Evolutionary conservation across 2,888 invertebrate species (phyloP).

Genomic region (Euclidia mi): DNA sequence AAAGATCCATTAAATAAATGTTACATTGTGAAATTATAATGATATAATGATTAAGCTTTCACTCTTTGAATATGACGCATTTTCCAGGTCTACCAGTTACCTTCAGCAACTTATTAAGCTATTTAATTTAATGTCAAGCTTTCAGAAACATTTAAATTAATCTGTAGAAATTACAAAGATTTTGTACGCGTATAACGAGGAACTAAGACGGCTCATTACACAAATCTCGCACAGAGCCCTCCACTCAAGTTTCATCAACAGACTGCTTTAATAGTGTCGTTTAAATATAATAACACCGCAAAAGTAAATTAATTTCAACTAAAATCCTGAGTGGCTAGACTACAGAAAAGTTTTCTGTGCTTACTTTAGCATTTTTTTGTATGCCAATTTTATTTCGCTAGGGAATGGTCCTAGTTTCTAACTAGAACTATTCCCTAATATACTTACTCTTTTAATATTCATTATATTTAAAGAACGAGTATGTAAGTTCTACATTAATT

Average conservation of each 20-base stretch:
- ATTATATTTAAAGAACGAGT: too few species aligned
- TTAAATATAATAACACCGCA: constrained; percentile 26
- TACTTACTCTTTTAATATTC: too few species aligned
- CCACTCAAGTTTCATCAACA: constrained; percentile 32
- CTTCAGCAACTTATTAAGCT: constrained; percentile 40
- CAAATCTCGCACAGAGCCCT: constrained; percentile 25
- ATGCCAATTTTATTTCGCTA: too few species aligned
- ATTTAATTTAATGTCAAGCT: constrained; percentile 39
- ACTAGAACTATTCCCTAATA: too few species aligned
- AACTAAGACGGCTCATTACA: constrained; percentile 36
- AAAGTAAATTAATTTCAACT: constrained; percentile 1
- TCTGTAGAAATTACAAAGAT: constrained; percentile 39
- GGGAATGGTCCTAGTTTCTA: too few species aligned
- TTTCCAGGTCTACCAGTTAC: constrained; percentile 15
- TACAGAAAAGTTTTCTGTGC: too few species aligned
- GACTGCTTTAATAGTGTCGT: constrained; percentile 29
- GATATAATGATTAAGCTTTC: too few species aligned
- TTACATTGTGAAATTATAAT: too few species aligned
- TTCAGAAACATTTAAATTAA: constrained; percentile 45
- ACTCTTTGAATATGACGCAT: too few species aligned
- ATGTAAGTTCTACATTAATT: too few species aligned
- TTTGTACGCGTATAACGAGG: constrained; percentile 38
- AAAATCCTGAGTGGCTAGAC: neutral
- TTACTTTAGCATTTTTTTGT: too few species aligned
- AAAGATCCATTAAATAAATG: too few species aligned